These are phyloP conservation scores for Dendroctonus ponderosae DNA, from an alignment of 1,140 invertebrate genomes.

Conservation along the genomic window DNA sequence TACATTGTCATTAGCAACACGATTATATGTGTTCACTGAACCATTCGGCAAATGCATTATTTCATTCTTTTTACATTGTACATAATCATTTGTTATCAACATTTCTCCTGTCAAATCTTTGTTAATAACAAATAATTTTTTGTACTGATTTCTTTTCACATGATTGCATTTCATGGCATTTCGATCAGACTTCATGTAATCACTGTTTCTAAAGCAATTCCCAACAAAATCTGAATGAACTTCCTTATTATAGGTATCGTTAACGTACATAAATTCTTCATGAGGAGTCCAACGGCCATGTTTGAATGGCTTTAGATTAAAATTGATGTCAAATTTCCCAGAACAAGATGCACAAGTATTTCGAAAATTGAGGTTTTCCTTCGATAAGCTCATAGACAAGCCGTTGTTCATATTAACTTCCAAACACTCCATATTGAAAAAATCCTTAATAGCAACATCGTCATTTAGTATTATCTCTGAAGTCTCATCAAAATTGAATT, in stretches of 20 bases:
- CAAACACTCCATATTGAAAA: slow-evolving; percentile 6
- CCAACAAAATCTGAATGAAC: slow-evolving; percentile 31
- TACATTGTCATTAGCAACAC: slow-evolving; percentile 3
- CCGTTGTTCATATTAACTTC: slow-evolving; percentile 10
- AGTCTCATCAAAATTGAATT: slow-evolving; percentile 20
- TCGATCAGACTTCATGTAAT: slow-evolving; percentile 10
- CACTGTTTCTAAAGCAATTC: slow-evolving; percentile 25
- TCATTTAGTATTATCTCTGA: slow-evolving; percentile 19
- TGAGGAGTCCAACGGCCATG: slow-evolving; percentile 1
- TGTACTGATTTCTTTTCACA: slow-evolving; percentile 17
- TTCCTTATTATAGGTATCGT: slow-evolving; percentile 33
- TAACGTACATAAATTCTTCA: slow-evolving; percentile 20
- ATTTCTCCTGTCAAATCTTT: slow-evolving; percentile 23
- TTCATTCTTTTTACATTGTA: slow-evolving; percentile 9
- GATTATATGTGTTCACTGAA: slow-evolving; percentile 2
- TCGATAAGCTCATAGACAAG: slow-evolving; percentile 1
- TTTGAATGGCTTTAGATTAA: slow-evolving; percentile 23
- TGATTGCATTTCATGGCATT: slow-evolving; percentile 31
- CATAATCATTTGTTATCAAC: slow-evolving; percentile 15
- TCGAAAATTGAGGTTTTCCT: slow-evolving; percentile 17
- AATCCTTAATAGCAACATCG: slow-evolving; percentile 12
- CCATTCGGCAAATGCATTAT: background rate
- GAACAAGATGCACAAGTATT: slow-evolving; percentile 26
- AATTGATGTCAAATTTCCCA: slow-evolving; percentile 11
- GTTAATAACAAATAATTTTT: slow-evolving; percentile 34